Conservation (phyloP, 2,888 invertebrate genomes). For the Ellobium chinense region DNA sequence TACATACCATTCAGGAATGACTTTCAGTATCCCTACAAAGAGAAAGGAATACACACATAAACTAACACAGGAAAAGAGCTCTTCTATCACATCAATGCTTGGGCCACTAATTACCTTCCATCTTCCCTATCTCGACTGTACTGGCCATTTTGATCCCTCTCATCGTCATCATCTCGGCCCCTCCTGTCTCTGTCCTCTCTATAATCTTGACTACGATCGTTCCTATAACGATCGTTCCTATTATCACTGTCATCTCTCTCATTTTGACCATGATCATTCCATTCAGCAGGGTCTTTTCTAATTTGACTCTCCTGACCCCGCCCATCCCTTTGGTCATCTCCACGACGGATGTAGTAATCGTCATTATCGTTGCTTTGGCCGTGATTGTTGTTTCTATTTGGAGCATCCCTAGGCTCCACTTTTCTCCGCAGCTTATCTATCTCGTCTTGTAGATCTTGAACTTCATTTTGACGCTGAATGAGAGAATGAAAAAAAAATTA, state of each 20-base stretch:
- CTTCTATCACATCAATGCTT: no score
- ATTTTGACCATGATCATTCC: not conserved
- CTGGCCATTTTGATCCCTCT: not conserved
- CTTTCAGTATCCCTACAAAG: no score
- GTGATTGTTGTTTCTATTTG: not conserved
- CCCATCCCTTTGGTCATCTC: constrained; percentile 19
- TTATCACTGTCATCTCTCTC: not conserved
- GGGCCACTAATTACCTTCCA: no score
- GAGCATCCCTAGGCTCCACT: constrained; percentile 7
- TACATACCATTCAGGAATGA: no score
- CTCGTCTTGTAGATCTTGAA: constrained; percentile 69
- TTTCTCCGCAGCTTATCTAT: constrained; percentile 61
- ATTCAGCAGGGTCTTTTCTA: not conserved
- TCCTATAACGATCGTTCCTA: not conserved
- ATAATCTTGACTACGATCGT: not conserved
- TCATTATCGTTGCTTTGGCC: constrained; percentile 11
- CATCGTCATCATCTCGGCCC: not conserved
- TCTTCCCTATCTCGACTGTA: not conserved
- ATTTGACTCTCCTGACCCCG: not conserved
- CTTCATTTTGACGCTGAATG: constrained; percentile 70
- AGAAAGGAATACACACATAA: no score
- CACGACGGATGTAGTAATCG: constrained; percentile 18
- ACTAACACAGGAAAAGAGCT: no score
- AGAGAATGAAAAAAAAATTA: not conserved
- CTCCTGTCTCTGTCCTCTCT: not conserved